Percentiles rank a stretch among this genome's conserved stretches.
Conservation (phyloP, 2,888 invertebrate genomes). For the Lasioglossum oenotherae region DNA sequence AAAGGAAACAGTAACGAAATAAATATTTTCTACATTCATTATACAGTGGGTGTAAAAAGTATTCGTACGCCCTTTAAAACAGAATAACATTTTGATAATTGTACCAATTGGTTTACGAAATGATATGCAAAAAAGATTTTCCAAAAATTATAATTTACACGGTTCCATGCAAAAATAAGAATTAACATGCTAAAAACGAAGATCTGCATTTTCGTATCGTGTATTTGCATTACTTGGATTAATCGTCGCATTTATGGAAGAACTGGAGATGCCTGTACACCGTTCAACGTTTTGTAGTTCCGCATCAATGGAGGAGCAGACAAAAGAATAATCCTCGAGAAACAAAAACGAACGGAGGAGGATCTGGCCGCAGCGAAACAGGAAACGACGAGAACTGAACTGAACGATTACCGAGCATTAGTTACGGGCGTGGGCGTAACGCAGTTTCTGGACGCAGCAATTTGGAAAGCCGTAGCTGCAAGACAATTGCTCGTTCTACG, state of each 20-base stretch:
- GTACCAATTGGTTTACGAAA: too few relatives aligned
- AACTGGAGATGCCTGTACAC: not conserved
- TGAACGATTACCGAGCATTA: slow-evolving; percentile 62
- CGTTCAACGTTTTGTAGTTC: not conserved
- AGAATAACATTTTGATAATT: too few relatives aligned
- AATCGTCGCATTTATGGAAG: not conserved
- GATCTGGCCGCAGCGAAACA: slow-evolving; percentile 37
- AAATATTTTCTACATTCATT: too few relatives aligned
- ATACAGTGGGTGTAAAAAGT: too few relatives aligned
- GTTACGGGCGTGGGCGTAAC: slow-evolving; percentile 49
- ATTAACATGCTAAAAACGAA: too few relatives aligned
- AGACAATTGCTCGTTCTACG: slow-evolving; percentile 58
- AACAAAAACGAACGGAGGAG: not conserved
- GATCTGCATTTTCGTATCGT: too few relatives aligned
- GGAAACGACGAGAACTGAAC: slow-evolving; percentile 54
- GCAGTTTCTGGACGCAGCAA: slow-evolving; percentile 53
- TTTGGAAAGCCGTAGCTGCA: slow-evolving; percentile 64
- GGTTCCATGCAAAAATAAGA: too few relatives aligned
- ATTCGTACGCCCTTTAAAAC: too few relatives aligned
- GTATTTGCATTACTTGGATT: not conserved
- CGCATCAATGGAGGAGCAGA: not conserved
- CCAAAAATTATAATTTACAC: too few relatives aligned
- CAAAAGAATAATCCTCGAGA: not conserved
- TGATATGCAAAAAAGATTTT: too few relatives aligned
- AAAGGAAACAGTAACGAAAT: too few relatives aligned